Base-by-base conservation (phyloP, 2,888 invertebrate species). In the Dermolepida albohirtum region DNA sequence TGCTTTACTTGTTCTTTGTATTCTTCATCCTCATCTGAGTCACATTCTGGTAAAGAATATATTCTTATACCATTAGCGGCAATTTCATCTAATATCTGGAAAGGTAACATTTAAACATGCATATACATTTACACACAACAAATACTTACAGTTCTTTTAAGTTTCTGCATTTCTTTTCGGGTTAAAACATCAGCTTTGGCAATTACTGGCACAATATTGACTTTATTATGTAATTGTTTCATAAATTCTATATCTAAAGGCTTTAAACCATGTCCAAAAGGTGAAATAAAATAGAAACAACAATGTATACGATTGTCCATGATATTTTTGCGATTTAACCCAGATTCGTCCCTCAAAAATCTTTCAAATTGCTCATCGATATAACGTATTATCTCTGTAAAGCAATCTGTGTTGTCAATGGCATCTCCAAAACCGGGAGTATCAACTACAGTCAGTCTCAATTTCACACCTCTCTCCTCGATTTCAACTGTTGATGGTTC, bases 261-360 rank as follows among this genome's bases (percentile, higher is more conserved):
- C 80, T 97, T 97, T 75, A 97, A 85, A 94, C 97, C 97, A 85
- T 97, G 97, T 52, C 97, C 97, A 84, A 95, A 96, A 0, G 97
- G 97, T 66, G 97, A 97, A 81, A 98, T 95, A 83, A 97, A 98
- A 84, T 97, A 98, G 82, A 98, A 96, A 85, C 94, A 98, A 85
- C 98, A 98, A 81, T 98, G 98, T 76, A 98, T 96, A 79, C 98
- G 89, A 84, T 97, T 97, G 84, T 98, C 98, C 67, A 97, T 92
- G 76, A 98, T 98, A 82, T 98, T 97, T 73, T 97, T 90, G 52
- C 98, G 89, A 84, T 98, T 98, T 50, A 98, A 87, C 1, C 98
- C 98, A 79, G 96, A 96, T 85, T 98, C 98, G 78, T 96, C 96
- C 44, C 94, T 89, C 62, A 96, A 84, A 82, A 93, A 96, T 72